These are phyloP conservation scores for Anadara kagoshimensis DNA, from an alignment of 1,140 invertebrate genomes.

Conservation along the genomic window DNA sequence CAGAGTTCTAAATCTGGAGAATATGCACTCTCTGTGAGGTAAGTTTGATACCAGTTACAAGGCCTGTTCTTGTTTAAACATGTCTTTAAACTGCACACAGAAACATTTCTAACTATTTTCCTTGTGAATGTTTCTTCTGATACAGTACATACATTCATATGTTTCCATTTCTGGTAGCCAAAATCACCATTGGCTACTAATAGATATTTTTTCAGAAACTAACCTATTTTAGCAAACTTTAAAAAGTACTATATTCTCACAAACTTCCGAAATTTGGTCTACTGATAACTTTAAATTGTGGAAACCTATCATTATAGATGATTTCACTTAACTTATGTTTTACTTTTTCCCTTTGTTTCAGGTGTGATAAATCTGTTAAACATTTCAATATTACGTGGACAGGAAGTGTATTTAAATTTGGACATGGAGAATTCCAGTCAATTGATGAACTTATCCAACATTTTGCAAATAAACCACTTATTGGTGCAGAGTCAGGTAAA, in stretches of 20 bases:
- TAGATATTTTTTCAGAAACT: too few relatives aligned
- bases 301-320: too few relatives aligned
- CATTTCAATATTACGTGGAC: constrained; percentile 61
- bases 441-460: constrained; percentile 62
- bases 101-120: neutral
- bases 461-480: constrained; percentile 65
- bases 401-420: constrained; percentile 58
- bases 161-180: too few relatives aligned
- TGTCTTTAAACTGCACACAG: too few relatives aligned
- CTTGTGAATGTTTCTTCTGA: neutral
- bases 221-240: too few relatives aligned
- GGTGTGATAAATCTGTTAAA: constrained; percentile 67
- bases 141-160: too few relatives aligned
- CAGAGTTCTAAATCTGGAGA: constrained; percentile 63
- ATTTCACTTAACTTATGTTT: neutral
- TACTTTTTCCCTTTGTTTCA: constrained; percentile 21
- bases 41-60: neutral
- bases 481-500: constrained; percentile 66
- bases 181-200: too few relatives aligned
- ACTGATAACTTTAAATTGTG: too few relatives aligned
- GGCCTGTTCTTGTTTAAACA: too few relatives aligned
- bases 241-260: too few relatives aligned
- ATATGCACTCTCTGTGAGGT: constrained; percentile 68
- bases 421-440: constrained; percentile 59
- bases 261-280: too few relatives aligned